Conservation (phyloP, 2,888 invertebrate species). For the Epsilonema sp. region DNA sequence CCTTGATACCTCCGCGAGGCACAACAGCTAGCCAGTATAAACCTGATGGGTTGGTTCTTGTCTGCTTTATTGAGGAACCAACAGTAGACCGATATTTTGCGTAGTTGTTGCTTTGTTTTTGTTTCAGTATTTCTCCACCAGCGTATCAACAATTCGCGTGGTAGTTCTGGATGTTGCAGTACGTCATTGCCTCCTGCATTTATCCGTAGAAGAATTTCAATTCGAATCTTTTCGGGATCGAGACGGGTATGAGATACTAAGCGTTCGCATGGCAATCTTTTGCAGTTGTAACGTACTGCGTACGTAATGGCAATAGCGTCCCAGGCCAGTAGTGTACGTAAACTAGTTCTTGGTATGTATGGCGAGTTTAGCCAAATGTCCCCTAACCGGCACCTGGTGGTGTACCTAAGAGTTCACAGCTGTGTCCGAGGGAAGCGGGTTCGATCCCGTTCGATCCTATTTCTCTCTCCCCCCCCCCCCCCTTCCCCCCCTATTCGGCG, state of each 20-base stretch:
- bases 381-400: too few species aligned
- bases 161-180: slow-evolving; percentile 29
- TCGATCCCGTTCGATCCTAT: background rate
- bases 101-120: background rate
- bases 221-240: slow-evolving; percentile 18
- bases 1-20: too few species aligned
- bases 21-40: too few species aligned
- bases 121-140: slow-evolving; percentile 1
- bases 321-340: too few species aligned
- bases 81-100: background rate
- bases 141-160: slow-evolving; percentile 28
- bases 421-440: too few species aligned
- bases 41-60: too few species aligned
- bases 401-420: too few species aligned
- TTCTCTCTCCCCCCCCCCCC: background rate
- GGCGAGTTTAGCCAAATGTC: too few species aligned
- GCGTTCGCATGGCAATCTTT: background rate
- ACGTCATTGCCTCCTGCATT: slow-evolving; percentile 30
- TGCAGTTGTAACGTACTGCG: background rate
- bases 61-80: background rate
- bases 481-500: background rate
- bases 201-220: slow-evolving; percentile 27
- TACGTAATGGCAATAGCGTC: too few species aligned
- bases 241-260: slow-evolving; percentile 7
- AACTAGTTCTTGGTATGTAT: too few species aligned